Base-by-base conservation (phyloP, 2,888 invertebrate genomes). In the Mylabris sibirica region DNA sequence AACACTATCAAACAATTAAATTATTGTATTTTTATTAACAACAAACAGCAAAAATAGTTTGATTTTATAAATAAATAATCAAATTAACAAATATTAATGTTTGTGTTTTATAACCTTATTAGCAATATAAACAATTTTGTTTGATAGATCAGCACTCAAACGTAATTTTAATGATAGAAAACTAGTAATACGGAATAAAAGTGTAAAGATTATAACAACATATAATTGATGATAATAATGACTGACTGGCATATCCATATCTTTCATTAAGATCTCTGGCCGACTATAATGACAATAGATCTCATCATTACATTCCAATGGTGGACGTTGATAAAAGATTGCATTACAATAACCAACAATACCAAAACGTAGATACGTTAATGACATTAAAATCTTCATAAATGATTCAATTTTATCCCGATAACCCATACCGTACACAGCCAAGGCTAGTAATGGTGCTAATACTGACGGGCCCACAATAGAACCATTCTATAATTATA, bases 361-460 rank as follows among this genome's bases (percentile, higher is more conserved):
- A 0, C 91, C 90, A 79, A 90, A 93, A 63, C 93, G 88, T 20
- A 93, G 86, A 80, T 90, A 94, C 0, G 89, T 89, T 2, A 85
- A 78, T 0, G 87, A 85, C 89, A 90, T 90, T 0, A 90, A 77
- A 0, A 85, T 79, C 71, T 81, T 84, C 89, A 90, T 90, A 22
- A 83, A 75, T 0, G 85, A 81, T 80, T 89, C 88, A 34, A 90
- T 88, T 69, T 77, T 79, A 1, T 85, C 82, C 0, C 88, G 89
- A 74, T 89, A 90, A 11, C 90, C 90, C 87, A 90, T 88, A 1
- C 90, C 90, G 75, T 90, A 90, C 71, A 89, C 88, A 59, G 88
- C 86, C 0, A 91, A 77, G 0, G 88, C 88, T 2, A 90, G 83
- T 0, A 90, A 84, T 0, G 90, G 89, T 0, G 89, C 87, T 3